Evolutionary conservation across 92 coral and sea anemone genomes (phyloP).

Genomic region (Epizoanthus stellaris): DNA sequence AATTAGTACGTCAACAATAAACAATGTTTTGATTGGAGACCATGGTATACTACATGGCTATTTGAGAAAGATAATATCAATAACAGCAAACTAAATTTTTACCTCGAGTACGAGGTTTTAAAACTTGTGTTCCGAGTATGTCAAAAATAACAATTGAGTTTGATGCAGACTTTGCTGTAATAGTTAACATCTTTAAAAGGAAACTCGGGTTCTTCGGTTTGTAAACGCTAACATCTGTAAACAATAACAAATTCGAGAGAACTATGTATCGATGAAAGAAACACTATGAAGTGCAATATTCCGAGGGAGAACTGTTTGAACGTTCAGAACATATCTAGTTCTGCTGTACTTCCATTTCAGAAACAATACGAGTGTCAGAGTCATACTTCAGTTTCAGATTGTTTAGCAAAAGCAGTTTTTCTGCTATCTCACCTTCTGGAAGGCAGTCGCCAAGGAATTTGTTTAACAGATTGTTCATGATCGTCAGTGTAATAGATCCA

Average conservation of each 20-base stretch:
- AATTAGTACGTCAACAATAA: too few species aligned
- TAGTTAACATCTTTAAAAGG: background rate
- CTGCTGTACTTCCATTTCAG: background rate
- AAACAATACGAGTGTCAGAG: background rate
- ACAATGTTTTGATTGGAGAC: too few species aligned
- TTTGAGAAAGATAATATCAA: background rate
- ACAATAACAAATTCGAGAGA: background rate
- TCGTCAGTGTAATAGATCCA: background rate
- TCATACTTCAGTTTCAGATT: background rate
- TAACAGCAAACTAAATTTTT: background rate
- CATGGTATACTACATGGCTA: too few species aligned
- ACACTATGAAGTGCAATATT: too few species aligned
- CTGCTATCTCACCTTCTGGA: background rate
- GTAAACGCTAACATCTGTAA: background rate
- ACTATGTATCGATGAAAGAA: background rate
- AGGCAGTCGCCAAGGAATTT: background rate
- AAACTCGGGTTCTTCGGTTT: conserved; percentile 4
- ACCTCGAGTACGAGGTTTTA: background rate
- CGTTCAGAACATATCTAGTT: background rate
- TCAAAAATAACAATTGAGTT: background rate
- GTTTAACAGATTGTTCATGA: conserved; percentile 2
- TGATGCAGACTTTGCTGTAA: too few species aligned
- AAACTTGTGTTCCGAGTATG: background rate
- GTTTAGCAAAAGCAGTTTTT: background rate
- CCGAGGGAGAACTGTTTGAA: background rate